Evolutionary conservation across 2,888 invertebrate genomes (phyloP).

Genomic region (Rhabditoides inermis): DNA sequence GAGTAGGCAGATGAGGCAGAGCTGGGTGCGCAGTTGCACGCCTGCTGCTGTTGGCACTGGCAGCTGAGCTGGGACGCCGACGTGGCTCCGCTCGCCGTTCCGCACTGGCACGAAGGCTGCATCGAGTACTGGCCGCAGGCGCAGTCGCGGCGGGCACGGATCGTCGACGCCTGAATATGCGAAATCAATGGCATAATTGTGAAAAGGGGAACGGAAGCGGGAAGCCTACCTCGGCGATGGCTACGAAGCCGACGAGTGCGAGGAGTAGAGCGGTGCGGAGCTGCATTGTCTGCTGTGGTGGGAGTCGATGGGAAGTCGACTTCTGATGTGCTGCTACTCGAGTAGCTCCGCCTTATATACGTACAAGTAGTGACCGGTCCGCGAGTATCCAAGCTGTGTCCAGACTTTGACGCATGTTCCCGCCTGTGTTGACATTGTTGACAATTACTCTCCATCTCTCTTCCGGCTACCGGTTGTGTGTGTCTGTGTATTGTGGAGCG

Average conservation of each 20-base stretch:
- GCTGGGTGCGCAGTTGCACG: background rate
- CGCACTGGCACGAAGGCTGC: background rate
- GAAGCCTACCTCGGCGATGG: background rate
- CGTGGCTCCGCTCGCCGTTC: background rate
- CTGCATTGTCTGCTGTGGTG: background rate
- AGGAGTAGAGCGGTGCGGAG: constrained; percentile 3
- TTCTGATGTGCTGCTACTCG: no score
- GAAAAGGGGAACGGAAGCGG: background rate
- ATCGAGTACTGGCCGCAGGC: background rate
- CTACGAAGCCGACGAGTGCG: background rate
- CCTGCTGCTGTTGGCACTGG: background rate
- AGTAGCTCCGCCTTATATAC: no score
- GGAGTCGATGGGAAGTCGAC: no score
- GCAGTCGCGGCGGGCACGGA: background rate
- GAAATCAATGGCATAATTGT: background rate
- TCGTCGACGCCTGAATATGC: background rate
- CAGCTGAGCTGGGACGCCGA: no score
- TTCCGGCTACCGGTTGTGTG: no score
- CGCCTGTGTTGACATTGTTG: no score
- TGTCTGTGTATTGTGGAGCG: no score
- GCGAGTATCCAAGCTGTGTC: no score
- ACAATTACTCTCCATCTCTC: no score
- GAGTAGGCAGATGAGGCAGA: background rate
- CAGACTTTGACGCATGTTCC: no score
- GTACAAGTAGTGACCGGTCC: no score